Evolutionary conservation across 2,888 invertebrate genomes (phyloP).

Genomic region (Drosophila austrosaltans): DNA sequence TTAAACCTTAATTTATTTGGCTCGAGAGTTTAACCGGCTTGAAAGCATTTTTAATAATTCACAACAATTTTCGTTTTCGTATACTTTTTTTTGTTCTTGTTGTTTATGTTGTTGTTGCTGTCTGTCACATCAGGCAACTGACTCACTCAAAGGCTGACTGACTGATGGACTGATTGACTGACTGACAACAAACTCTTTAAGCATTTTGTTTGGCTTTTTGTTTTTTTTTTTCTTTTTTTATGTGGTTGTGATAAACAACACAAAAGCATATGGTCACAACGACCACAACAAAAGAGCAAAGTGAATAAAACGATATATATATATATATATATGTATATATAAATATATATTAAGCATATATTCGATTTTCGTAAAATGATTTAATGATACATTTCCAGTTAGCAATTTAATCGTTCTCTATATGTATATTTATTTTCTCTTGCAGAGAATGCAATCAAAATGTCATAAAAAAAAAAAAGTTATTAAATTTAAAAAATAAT

Average conservation of each 20-base stretch:
- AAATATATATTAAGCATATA: not conserved
- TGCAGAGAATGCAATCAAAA: too few relatives aligned
- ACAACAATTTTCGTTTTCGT: conserved; percentile 43
- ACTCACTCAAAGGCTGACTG: conserved; percentile 7
- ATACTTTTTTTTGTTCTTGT: conserved; percentile 44
- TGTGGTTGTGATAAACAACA: not conserved
- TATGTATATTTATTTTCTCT: too few relatives aligned
- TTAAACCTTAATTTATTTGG: conserved; percentile 42
- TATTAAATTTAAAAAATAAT: too few relatives aligned
- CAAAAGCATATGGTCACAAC: conserved; percentile 11
- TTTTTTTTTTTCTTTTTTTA: not conserved
- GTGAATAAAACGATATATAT: conserved; percentile 9
- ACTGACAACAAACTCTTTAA: conserved; percentile 40
- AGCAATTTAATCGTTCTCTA: not conserved
- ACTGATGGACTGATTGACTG: conserved; percentile 10
- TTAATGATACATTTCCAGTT: not conserved
- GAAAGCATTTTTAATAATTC: conserved; percentile 73
- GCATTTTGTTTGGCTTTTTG: conserved; percentile 25
- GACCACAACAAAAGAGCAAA: conserved; percentile 6
- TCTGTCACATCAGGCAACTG: conserved; percentile 37
- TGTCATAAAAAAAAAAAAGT: too few relatives aligned
- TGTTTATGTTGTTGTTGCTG: conserved; percentile 14
- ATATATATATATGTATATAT: not conserved
- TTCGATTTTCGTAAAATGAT: not conserved
- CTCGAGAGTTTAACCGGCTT: conserved; percentile 36